Conservation (phyloP, 1,140 invertebrate species). For the Vanessa atalanta region DNA sequence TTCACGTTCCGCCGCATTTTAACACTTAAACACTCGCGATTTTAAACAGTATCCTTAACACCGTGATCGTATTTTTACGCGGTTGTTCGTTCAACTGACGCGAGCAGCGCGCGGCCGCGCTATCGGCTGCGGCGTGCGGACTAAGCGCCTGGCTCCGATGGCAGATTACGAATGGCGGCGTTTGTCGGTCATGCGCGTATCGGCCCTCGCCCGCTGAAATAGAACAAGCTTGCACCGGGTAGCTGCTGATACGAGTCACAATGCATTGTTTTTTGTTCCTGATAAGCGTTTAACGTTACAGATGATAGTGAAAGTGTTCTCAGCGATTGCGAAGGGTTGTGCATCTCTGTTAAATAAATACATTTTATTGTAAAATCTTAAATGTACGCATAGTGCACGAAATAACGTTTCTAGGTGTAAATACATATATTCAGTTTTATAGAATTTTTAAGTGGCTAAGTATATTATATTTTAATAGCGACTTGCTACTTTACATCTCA, state of each 20-base stretch:
- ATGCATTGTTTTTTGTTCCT: constrained; percentile 25
- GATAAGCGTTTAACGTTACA: constrained; percentile 19
- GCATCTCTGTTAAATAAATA: not conserved
- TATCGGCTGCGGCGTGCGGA: constrained; percentile 59
- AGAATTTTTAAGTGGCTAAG: too few relatives aligned
- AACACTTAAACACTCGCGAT: constrained; percentile 41
- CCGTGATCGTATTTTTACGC: constrained; percentile 22
- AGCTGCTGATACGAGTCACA: constrained; percentile 1
- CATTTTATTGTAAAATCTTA: not conserved
- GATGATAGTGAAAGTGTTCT: constrained; percentile 23
- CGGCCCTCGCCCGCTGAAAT: constrained; percentile 54
- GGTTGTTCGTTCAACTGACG: constrained; percentile 28
- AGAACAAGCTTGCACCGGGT: constrained; percentile 38
- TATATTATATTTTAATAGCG: too few relatives aligned
- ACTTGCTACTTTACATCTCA: too few relatives aligned
- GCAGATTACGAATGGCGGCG: constrained; percentile 38
- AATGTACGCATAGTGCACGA: too few relatives aligned
- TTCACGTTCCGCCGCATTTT: constrained; percentile 75
- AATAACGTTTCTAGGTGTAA: too few relatives aligned
- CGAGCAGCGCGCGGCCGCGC: constrained; percentile 70
- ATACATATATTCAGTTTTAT: too few relatives aligned
- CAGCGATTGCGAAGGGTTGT: not conserved
- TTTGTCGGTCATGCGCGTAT: constrained; percentile 68
- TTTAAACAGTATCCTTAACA: not conserved
- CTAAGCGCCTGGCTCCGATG: constrained; percentile 42